A percentile compares a stretch with the other conserved stretches of the same genome.
These are phyloP conservation scores for Spea bombifrons DNA, from an alignment of 2,113 vertebrate genomes.

Conservation along the genomic window DNA sequence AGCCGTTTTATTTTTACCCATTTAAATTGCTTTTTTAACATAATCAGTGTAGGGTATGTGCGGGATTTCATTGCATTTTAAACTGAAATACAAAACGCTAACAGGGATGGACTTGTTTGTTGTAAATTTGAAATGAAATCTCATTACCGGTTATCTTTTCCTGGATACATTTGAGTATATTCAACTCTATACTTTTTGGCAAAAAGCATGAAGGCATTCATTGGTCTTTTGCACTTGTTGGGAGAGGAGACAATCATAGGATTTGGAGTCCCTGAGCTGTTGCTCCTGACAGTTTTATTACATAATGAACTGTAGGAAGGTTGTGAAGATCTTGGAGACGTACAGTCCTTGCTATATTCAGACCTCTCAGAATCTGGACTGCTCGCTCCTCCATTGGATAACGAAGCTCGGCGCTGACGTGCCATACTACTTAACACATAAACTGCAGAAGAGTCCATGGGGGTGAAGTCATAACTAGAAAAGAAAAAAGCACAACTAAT, in stretches of 20 bases:
- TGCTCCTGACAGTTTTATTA: constrained; percentile 81
- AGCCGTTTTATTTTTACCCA: too few relatives aligned
- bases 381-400: constrained; percentile 79
- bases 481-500: constrained; percentile 5
- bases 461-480: constrained; percentile 92
- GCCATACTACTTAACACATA: constrained; percentile 98
- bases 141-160: constrained; percentile 96
- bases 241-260: constrained; percentile 81
- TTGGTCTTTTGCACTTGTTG: constrained; percentile 98
- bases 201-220: constrained; percentile 99
- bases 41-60: too few relatives aligned
- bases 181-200: constrained; percentile 99
- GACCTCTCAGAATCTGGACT: constrained; percentile 85
- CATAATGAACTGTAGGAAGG: constrained; percentile 70
- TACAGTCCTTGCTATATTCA: constrained; percentile 72
- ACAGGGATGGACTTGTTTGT: not conserved
- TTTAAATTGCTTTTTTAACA: too few relatives aligned
- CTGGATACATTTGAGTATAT: constrained; percentile 99
- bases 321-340: constrained; percentile 69
- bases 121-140: not conserved
- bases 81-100: too few relatives aligned
- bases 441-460: constrained; percentile 96
- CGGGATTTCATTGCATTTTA: too few relatives aligned
- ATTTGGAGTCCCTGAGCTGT: constrained; percentile 85
- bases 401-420: constrained; percentile 89